A percentile compares a stretch with the other conserved stretches of the same genome.
Conservation (phyloP, 2,113 vertebrate species). For the Marmota flaviventris region DNA sequence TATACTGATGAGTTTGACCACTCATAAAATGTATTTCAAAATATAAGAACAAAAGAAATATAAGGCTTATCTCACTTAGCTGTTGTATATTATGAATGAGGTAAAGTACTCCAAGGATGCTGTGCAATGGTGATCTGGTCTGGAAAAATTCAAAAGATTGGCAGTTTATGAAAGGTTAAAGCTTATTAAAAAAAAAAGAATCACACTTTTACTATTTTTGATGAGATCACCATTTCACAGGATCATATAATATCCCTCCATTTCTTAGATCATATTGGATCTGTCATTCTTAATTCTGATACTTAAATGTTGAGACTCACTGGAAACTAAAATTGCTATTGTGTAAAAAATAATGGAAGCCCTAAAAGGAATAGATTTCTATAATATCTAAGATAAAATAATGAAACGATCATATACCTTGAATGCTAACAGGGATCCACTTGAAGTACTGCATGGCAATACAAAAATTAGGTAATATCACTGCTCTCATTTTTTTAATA, state of each 20-base stretch:
- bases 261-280: no score
- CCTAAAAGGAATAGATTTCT: background rate
- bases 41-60: background rate
- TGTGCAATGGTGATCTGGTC: background rate
- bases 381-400: background rate
- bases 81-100: no score
- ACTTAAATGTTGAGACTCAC: background rate
- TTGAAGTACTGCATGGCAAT: background rate
- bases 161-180: background rate
- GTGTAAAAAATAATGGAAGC: background rate
- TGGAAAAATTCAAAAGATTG: background rate
- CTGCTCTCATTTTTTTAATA: no score
- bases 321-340: background rate
- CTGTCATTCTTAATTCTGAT: background rate
- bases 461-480: background rate
- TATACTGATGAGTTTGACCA: background rate
- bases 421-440: background rate
- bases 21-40: background rate
- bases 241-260: no score
- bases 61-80: no score
- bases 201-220: background rate
- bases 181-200: background rate
- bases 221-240: background rate
- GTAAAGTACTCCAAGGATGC: no score
- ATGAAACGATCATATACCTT: background rate